Conservation (phyloP, 2,888 invertebrate species). For the Enoplolaimus lenunculus region DNA sequence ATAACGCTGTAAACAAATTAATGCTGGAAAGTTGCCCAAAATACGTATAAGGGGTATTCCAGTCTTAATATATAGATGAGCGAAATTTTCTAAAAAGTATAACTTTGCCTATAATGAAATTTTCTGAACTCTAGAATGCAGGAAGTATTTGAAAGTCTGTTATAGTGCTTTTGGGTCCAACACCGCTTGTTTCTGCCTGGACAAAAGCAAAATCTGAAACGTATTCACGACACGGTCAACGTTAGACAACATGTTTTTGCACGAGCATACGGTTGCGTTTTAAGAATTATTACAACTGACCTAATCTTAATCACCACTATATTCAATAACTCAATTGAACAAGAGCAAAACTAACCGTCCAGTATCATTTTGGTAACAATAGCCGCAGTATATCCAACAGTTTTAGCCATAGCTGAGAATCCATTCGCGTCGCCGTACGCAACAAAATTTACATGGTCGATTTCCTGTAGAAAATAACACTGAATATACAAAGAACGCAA, state of each 20-base stretch:
- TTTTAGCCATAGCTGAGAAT: slow-evolving; percentile 89
- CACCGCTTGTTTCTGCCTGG: too few relatives aligned
- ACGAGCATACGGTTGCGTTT: background rate
- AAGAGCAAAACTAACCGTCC: slow-evolving; percentile 57
- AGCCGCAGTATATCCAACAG: slow-evolving; percentile 80
- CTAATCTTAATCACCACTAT: slow-evolving; percentile 3
- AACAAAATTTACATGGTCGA: slow-evolving; percentile 61
- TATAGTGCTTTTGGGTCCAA: too few relatives aligned
- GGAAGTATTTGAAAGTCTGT: too few relatives aligned
- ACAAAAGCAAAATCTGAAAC: too few relatives aligned
- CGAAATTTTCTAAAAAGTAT: background rate
- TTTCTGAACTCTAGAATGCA: too few relatives aligned
- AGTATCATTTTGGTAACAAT: slow-evolving; percentile 95
- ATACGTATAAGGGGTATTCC: too few relatives aligned
- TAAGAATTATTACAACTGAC: slow-evolving; percentile 3
- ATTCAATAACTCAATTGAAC: background rate
- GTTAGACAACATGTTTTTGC: too few relatives aligned
- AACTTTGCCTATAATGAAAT: background rate
- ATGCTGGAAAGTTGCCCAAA: too few relatives aligned
- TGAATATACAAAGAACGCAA: background rate
- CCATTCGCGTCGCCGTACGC: slow-evolving; percentile 62
- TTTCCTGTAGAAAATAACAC: slow-evolving; percentile 49
- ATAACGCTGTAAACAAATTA: too few relatives aligned
- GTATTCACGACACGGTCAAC: too few relatives aligned
- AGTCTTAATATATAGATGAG: background rate